Evolutionary conservation across 1,140 invertebrate genomes (phyloP).

Genomic region (Philopotamus ludificatus): DNA sequence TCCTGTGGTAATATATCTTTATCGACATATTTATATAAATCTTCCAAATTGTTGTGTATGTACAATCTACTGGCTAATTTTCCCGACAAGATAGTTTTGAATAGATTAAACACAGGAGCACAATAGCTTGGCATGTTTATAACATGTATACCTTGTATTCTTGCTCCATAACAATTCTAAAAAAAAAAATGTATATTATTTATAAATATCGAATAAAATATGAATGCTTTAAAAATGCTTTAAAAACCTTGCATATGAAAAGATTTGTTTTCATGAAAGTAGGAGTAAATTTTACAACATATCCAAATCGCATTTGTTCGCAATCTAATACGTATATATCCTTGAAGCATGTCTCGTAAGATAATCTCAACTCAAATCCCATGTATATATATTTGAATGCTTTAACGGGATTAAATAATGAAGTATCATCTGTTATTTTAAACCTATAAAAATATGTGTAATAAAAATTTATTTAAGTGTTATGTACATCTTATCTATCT

Average conservation of each 20-base stretch:
- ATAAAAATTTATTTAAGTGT: background rate
- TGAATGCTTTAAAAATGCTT: background rate
- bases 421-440: background rate
- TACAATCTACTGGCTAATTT: slow-evolving; percentile 16
- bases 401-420: background rate
- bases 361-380: slow-evolving; percentile 8
- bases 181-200: too few relatives aligned
- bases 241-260: background rate
- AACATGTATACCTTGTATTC: slow-evolving; percentile 12
- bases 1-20: slow-evolving; percentile 15
- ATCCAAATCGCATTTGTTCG: background rate
- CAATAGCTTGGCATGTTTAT: slow-evolving; percentile 1
- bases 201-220: background rate
- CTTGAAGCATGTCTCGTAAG: background rate
- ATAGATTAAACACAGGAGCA: background rate
- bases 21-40: slow-evolving; percentile 2
- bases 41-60: slow-evolving; percentile 16
- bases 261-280: background rate
- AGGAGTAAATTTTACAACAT: slow-evolving; percentile 1
- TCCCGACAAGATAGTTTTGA: background rate
- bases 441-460: slow-evolving; percentile 1
- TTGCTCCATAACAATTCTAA: slow-evolving; percentile 22
- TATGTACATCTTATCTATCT: background rate
- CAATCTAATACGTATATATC: slow-evolving; percentile 6
- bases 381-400: background rate